Evolutionary conservation across 2,888 invertebrate species (phyloP).

Genomic region (Linnaemya tessellans): DNA sequence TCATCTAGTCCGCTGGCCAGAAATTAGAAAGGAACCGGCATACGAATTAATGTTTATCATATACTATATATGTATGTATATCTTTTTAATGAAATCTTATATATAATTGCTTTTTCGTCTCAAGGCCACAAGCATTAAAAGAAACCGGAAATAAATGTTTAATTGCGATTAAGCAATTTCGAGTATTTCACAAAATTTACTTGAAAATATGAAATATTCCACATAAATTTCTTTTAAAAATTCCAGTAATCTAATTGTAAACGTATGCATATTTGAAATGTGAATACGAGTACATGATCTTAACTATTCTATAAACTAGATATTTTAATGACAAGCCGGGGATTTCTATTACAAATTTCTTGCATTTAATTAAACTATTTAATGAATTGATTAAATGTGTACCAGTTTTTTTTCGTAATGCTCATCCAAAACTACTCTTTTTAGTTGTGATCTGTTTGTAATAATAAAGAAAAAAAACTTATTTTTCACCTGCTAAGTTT

Average conservation of each 20-base stretch:
- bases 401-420: slow-evolving; percentile 22
- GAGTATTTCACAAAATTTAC: background rate
- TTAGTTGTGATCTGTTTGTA: slow-evolving; percentile 13
- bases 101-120: background rate
- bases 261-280: background rate
- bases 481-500: slow-evolving; percentile 35
- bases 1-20: background rate
- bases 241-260: background rate
- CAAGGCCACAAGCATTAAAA: background rate
- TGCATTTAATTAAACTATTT: slow-evolving; percentile 7
- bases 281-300: background rate
- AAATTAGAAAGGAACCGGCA: background rate
- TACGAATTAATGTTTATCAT: background rate
- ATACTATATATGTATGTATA: no score
- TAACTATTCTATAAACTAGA: background rate
- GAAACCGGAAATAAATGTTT: background rate
- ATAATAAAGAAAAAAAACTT: slow-evolving; percentile 16
- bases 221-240: background rate
- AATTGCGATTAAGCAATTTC: background rate
- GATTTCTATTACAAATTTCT: background rate
- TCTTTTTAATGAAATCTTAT: background rate
- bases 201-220: background rate
- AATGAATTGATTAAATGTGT: slow-evolving; percentile 12
- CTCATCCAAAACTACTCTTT: background rate
- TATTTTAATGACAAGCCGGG: background rate